Base-by-base conservation (phyloP, 2,888 invertebrate species). In the Drosophila eohydei region DNA sequence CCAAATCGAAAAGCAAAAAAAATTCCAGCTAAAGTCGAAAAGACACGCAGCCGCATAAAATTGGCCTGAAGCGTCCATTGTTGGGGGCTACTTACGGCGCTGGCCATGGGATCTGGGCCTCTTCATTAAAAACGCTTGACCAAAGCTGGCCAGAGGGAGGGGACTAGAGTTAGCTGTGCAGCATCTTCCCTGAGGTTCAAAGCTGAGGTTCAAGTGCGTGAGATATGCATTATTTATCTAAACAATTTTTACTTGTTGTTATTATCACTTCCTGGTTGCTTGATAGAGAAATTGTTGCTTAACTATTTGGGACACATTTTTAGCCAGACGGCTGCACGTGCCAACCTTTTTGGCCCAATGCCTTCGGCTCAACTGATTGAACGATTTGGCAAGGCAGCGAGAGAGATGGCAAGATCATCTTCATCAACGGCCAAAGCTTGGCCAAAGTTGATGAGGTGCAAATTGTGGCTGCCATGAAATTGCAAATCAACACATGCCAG, bases 141-240 rank as follows among this genome's bases (percentile, higher is more conserved):
- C 62, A 65, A 16, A 11, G 30, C 30, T 9, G 21, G 34, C 2
- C 21, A n/a, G 11, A 51, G 7, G 2, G 9, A 12, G 51, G 16
- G 34, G 7, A 4, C n/a, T n/a, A 12, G 32, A 51, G 34, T 16
- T 46, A 28, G 14, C 58, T 57, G 46, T 57, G 55, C 64, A 44
- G 26, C 16, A 28, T 14, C 64, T 54, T 30, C 30, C 9, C 9
- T 6, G 16, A 55, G 58, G 80, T 80, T 77, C 77, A 69, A 63
- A 51, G 57, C 46, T 34, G 65, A 70, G 60, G 73, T 75, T 76
- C 72, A 72, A 83, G 91, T 91, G 91, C 91, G 91, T 91, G 92
- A 91, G 91, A 90, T 92, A 91, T 91, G 91, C 91, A 92, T 92
- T 92, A 92, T 91, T 91, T 91, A 91, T 91, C 91, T 91, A 85